Conservation (phyloP, 2,113 vertebrate species). For the Microcebus jonahi region DNA sequence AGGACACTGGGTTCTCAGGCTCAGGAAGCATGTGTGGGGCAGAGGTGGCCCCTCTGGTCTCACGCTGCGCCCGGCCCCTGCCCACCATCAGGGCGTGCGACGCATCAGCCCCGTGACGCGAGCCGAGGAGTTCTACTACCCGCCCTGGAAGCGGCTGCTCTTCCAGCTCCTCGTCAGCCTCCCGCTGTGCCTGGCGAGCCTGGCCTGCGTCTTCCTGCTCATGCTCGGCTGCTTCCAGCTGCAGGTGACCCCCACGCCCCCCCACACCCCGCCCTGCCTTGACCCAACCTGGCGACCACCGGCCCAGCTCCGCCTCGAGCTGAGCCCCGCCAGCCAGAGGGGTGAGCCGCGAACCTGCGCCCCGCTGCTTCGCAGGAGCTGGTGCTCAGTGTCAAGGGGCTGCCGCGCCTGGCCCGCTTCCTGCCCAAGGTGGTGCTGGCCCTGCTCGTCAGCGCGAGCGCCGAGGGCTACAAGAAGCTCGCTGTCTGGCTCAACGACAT, state of each 20-base stretch:
- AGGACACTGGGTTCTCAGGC: background rate
- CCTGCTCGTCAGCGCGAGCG: constrained; percentile 94
- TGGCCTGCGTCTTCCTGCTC: constrained; percentile 94
- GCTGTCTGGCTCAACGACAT: constrained; percentile 98
- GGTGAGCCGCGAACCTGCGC: background rate
- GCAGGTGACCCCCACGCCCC: constrained; percentile 87
- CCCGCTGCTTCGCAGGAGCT: constrained; percentile 87
- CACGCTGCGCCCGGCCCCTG: fast-evolving
- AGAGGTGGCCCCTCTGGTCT: background rate
- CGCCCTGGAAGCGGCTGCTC: constrained; percentile 94
- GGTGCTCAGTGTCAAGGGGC: constrained; percentile 94
- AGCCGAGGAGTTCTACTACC: constrained; percentile 96
- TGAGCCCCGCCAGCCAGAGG: fast-evolving
- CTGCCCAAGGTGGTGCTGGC: constrained; percentile 96
- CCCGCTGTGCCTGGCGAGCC: constrained; percentile 94
- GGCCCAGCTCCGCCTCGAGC: background rate
- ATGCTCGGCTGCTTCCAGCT: constrained; percentile 98
- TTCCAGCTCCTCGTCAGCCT: constrained; percentile 97
- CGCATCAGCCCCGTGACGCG: constrained; percentile 95
- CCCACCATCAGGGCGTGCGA: constrained; percentile 88
- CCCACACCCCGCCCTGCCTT: background rate
- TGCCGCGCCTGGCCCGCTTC: constrained; percentile 93
- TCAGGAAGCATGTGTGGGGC: background rate
- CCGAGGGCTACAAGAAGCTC: constrained; percentile 97
- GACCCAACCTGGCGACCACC: background rate